phyloP scores from a whole-genome alignment of 1,140 invertebrate species.

The Drosophila kanapiae region DNA sequence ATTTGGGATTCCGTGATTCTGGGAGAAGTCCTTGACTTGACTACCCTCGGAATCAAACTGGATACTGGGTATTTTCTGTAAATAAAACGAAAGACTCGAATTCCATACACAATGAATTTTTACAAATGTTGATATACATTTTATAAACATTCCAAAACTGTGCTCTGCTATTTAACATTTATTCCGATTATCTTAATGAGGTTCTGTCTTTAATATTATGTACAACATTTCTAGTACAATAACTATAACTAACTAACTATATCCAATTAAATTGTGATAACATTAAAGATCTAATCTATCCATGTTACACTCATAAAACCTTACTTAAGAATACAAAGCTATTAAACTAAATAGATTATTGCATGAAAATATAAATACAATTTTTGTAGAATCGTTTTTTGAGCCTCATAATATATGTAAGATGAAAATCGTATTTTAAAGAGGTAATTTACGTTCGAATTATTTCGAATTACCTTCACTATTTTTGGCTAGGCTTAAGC shows the following conservation, averaged over 20 bases:
- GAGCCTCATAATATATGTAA: neutral
- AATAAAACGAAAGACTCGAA: neutral
- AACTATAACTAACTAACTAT: neutral
- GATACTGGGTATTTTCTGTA: constrained; percentile 16
- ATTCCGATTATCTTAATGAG: neutral
- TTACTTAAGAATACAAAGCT: neutral
- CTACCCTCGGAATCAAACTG: constrained; percentile 1
- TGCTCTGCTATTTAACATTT: too few species aligned
- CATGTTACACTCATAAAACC: neutral
- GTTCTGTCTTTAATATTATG: neutral
- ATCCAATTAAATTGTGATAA: neutral
- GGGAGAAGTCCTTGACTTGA: constrained; percentile 65
- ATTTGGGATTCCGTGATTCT: constrained; percentile 6
- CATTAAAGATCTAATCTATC: neutral
- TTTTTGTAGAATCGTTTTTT: neutral
- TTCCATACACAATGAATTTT: neutral
- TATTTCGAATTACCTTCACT: constrained; percentile 11
- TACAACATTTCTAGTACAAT: neutral
- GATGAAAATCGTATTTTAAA: neutral
- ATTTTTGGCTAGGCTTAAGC: constrained; percentile 42
- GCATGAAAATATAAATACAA: neutral
- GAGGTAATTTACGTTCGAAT: neutral
- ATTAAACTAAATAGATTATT: neutral
- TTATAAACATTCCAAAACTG: too few species aligned
- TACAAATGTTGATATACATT: neutral